Percentiles rank a stretch among this genome's conserved stretches.
Evolutionary conservation across 2,888 invertebrate genomes (phyloP).

Genomic region (Anodontia alba): DNA sequence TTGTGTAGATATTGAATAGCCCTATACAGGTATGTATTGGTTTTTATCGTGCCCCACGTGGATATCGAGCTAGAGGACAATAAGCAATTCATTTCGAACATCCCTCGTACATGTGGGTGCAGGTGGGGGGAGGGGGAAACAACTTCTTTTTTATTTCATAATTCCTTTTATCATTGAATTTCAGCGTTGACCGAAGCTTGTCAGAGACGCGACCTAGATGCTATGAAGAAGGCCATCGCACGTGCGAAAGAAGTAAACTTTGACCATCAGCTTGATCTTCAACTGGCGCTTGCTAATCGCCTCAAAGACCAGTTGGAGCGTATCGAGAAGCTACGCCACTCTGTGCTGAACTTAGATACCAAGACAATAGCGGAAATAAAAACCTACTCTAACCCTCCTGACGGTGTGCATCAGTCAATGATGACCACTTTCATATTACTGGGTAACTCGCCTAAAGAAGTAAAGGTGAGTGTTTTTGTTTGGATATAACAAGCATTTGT

Average conservation of each 20-base stretch:
- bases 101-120: too few species aligned
- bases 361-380: constrained; percentile 82
- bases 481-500: too few species aligned
- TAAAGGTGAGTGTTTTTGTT: constrained; percentile 77
- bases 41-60: too few species aligned
- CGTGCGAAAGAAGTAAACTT: constrained; percentile 74
- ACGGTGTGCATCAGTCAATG: constrained; percentile 78
- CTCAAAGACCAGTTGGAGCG: constrained; percentile 73
- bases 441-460: constrained; percentile 72
- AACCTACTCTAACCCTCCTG: constrained; percentile 80
- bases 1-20: too few species aligned
- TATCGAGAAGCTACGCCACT: constrained; percentile 77
- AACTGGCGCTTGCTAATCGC: constrained; percentile 73
- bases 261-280: constrained; percentile 75
- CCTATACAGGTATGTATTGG: too few species aligned
- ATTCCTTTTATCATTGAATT: too few species aligned
- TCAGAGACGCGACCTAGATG: constrained; percentile 68
- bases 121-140: too few species aligned
- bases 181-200: constrained; percentile 73
- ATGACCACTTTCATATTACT: constrained; percentile 80
- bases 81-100: too few species aligned
- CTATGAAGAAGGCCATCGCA: constrained; percentile 70
- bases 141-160: too few species aligned
- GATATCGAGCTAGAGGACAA: too few species aligned
- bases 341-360: constrained; percentile 80